Evolutionary conservation across 1,140 invertebrate genomes (phyloP).

Genomic region (Atta colombica): DNA sequence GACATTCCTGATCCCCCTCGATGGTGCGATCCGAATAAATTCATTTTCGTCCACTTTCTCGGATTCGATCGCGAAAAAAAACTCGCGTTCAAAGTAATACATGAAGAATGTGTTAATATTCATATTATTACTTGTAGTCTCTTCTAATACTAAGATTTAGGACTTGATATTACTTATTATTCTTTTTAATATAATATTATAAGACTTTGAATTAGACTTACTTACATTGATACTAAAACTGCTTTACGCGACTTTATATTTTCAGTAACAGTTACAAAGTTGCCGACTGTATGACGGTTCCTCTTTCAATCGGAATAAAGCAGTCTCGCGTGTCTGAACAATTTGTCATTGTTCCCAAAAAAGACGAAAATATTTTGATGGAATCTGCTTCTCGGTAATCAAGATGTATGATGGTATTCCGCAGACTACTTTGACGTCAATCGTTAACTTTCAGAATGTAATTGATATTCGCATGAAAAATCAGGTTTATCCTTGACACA

Average conservation of each 20-base stretch:
- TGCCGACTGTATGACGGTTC: neutral
- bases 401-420: constrained; percentile 8
- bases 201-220: too few species aligned
- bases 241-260: neutral
- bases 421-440: neutral
- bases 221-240: neutral
- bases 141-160: too few species aligned
- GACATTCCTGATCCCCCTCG: constrained; percentile 74
- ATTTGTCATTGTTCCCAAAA: neutral
- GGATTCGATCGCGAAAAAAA: neutral
- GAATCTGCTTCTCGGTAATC: neutral
- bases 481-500: constrained; percentile 43
- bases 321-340: neutral
- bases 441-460: constrained; percentile 27
- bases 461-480: constrained; percentile 33
- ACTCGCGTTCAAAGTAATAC: neutral
- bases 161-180: too few species aligned
- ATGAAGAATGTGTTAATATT: neutral
- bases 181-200: too few species aligned
- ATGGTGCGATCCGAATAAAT: constrained; percentile 16
- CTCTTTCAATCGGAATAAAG: constrained; percentile 5
- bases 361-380: neutral
- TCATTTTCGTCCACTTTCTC: constrained; percentile 29
- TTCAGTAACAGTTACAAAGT: neutral
- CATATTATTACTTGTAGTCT: neutral